phyloP scores from a whole-genome alignment of 2,888 invertebrate species.

The Actias luna region DNA sequence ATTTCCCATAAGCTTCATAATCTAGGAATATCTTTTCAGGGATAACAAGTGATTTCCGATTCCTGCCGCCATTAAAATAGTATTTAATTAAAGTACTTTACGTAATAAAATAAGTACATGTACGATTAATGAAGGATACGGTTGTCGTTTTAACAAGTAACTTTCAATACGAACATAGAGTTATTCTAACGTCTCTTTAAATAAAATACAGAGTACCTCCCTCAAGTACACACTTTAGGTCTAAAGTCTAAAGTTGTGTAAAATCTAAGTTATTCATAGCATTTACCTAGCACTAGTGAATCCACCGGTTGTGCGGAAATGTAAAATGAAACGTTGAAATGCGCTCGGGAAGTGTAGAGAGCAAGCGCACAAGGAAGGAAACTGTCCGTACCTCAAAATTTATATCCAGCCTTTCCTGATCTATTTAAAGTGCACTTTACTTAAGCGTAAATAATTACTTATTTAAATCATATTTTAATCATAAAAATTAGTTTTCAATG shows the following conservation, averaged over 20 bases:
- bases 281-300: conserved; percentile 15
- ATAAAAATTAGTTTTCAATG: too few species aligned
- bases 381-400: conserved; percentile 55
- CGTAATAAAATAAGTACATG: too few species aligned
- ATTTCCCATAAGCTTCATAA: too few species aligned
- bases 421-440: conserved; percentile 21
- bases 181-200: not conserved
- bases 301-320: conserved; percentile 14
- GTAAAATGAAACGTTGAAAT: conserved; percentile 20
- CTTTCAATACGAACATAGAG: not conserved
- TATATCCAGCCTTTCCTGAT: conserved; percentile 52
- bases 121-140: not conserved
- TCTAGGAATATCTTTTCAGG: too few species aligned
- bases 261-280: conserved; percentile 13
- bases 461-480: not conserved
- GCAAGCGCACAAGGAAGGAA: conserved; percentile 59
- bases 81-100: too few species aligned
- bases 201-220: not conserved
- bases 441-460: not conserved
- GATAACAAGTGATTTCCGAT: too few species aligned
- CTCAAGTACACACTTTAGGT: not conserved
- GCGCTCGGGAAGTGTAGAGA: conserved; percentile 26
- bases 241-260: too few species aligned
- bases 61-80: too few species aligned
- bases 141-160: not conserved